Evolutionary conservation across 2,888 invertebrate genomes (phyloP).

Genomic region (Lordiphosa fenestrarum): DNA sequence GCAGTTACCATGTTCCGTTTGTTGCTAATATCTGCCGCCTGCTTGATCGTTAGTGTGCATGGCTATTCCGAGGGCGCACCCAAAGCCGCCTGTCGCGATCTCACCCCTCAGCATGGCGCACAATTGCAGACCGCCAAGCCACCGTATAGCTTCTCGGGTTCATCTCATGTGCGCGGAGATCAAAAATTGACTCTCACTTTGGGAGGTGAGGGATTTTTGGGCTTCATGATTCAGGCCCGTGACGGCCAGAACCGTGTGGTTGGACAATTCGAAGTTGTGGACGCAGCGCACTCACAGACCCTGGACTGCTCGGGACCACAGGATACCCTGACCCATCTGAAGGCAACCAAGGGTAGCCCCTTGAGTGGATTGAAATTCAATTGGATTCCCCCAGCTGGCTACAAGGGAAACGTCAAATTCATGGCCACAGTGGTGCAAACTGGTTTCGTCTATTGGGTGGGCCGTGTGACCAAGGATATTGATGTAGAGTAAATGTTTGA

Average conservation of each 20-base stretch:
- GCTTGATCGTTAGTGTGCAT: conserved; percentile 67
- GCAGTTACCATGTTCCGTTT: conserved; percentile 68
- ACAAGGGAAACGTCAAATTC: conserved; percentile 84
- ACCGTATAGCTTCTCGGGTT: conserved; percentile 83
- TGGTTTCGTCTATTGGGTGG: conserved; percentile 88
- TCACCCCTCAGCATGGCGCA: conserved; percentile 86
- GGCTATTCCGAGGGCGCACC: conserved; percentile 85
- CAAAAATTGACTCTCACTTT: conserved; percentile 81
- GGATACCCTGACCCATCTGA: conserved; percentile 87
- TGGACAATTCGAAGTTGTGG: conserved; percentile 83
- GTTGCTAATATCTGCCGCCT: conserved; percentile 59
- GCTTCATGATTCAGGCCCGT: conserved; percentile 86
- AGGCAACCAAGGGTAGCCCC: conserved; percentile 81
- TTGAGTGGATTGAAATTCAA: conserved; percentile 82
- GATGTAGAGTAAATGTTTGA: conserved; percentile 79
- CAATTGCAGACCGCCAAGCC: conserved; percentile 81
- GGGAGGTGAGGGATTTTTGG: conserved; percentile 82
- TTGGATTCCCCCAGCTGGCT: conserved; percentile 85
- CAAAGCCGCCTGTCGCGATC: conserved; percentile 83
- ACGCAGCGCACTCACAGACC: conserved; percentile 79
- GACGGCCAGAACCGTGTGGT: conserved; percentile 82
- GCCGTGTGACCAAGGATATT: conserved; percentile 84
- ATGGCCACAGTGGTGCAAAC: conserved; percentile 86
- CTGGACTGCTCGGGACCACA: conserved; percentile 77
- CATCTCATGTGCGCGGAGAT: conserved; percentile 79